A percentile compares a stretch with the other conserved stretches of the same genome.
Evolutionary conservation across 2,113 vertebrate species (phyloP).

Genomic region (Zosterops borbonicus): DNA sequence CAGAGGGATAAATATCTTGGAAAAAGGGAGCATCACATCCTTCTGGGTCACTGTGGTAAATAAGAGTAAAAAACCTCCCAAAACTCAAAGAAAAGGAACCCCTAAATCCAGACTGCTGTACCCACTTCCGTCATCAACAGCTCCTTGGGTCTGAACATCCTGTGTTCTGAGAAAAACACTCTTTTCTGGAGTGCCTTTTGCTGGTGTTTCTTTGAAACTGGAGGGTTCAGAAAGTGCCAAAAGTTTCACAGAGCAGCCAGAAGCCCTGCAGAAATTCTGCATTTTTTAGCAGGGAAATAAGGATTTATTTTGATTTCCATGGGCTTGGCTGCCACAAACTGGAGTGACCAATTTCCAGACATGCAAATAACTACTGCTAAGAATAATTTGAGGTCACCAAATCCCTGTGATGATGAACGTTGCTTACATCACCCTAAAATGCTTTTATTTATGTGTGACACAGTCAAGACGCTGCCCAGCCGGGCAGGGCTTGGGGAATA

Average conservation of each 20-base stretch:
- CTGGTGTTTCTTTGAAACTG: neutral
- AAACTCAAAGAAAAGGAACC: neutral
- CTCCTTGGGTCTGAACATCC: neutral
- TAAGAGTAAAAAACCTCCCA: neutral
- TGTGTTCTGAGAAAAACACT: accelerated
- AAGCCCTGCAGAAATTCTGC: neutral
- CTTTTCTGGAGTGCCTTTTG: neutral
- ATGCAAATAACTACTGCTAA: neutral
- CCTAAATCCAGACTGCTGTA: neutral
- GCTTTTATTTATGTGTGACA: neutral
- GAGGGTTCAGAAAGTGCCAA: neutral
- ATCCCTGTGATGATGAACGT: neutral
- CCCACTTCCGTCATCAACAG: neutral
- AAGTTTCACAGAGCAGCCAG: neutral
- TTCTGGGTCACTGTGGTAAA: neutral
- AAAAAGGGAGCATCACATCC: accelerated
- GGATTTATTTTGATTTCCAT: neutral
- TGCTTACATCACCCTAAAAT: neutral
- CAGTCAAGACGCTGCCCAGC: accelerated
- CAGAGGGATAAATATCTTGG: neutral
- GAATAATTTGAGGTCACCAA: neutral
- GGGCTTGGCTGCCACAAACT: neutral
- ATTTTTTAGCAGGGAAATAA: neutral
- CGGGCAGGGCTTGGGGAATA: neutral
- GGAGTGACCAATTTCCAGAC: neutral